Evolutionary conservation across 2,888 invertebrate genomes (phyloP).

Genomic region (Pilophorus perplexus): DNA sequence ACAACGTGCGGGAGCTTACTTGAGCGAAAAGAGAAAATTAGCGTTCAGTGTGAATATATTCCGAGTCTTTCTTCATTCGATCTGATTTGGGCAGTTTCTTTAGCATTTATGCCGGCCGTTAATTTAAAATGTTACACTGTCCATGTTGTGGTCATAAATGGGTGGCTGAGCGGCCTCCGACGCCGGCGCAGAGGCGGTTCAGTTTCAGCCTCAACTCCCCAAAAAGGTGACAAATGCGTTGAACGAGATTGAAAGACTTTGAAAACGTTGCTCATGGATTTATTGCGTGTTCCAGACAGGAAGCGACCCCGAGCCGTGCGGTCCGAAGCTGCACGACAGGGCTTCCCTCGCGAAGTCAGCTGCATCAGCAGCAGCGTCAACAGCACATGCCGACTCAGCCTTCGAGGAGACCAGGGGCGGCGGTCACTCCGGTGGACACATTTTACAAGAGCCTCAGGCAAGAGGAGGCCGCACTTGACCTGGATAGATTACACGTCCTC

Average conservation of each 20-base stretch:
- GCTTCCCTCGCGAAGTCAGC: not conserved
- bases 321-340: conserved; percentile 21
- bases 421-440: conserved; percentile 8
- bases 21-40: too few relatives aligned
- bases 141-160: conserved; percentile 6
- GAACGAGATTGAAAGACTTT: too few relatives aligned
- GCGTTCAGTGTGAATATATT: too few relatives aligned
- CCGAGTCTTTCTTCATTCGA: too few relatives aligned
- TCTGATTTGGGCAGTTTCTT: too few relatives aligned
- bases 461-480: conserved; percentile 35
- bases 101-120: too few relatives aligned
- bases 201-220: too few relatives aligned
- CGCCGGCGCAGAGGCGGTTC: too few relatives aligned
- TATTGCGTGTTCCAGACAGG: conserved; percentile 25
- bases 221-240: too few relatives aligned
- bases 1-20: too few relatives aligned
- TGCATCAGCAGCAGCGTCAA: not conserved
- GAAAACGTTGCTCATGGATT: too few relatives aligned
- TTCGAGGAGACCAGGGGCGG: not conserved
- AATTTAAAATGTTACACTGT: conserved; percentile 13
- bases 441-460: conserved; percentile 28
- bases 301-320: conserved; percentile 33
- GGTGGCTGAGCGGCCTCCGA: too few relatives aligned
- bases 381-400: conserved; percentile 3
- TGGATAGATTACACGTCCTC: conserved; percentile 38